Base-by-base conservation (phyloP, 2,888 invertebrate genomes). In the Lithophane leautieri region DNA sequence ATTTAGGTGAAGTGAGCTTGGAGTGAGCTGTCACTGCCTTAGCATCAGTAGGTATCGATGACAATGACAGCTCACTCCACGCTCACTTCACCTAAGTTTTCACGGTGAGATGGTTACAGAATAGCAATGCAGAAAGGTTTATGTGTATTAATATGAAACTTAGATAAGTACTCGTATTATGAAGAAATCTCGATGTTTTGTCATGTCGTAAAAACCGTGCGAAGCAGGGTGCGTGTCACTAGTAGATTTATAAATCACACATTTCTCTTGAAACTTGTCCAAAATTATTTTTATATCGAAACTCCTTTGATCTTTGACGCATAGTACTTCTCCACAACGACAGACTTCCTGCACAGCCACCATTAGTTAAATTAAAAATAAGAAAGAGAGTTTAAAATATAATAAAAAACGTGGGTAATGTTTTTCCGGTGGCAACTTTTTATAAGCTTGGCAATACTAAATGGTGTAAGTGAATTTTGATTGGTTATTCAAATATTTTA, bases 181-280 rank as follows among this genome's bases (percentile, higher is more conserved):
- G n/a, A n/a, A 12, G 1, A n/a, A 61, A 61, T 22, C 12, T 22
- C 40, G 0, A 2, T n/a, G 2, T 16, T 63, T 63, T n/a, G 8
- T 62, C 14, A 40, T 14, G n/a, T n/a, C 8, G 8, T n/a, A 25
- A 25, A 16, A 19, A n/a, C 42, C 9, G 16, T 6, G 28, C 42
- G 7, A 44, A 28, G 22, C 28, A 16, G 2, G n/a, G 22, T n/a
- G 42, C 11, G 28, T 1, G 4, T n/a, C 8, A 1, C 22, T 52
- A 42, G 22, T 42, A 16, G 3, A 44, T 44, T 73, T 44, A 71
- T 67, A 76, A 76, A 76, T 76, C 69, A 73, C 63, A 71, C 42
- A 71, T 85, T 83, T 81, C 75, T 71, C 67, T 88, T 83, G 87
- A 88, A 75, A 40, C 70, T 47, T 71, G 61, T 85, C 89, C 78